These are phyloP conservation scores for Tenualosa ilisha DNA, from an alignment of 2,797 vertebrate species.

Conservation along the genomic window DNA sequence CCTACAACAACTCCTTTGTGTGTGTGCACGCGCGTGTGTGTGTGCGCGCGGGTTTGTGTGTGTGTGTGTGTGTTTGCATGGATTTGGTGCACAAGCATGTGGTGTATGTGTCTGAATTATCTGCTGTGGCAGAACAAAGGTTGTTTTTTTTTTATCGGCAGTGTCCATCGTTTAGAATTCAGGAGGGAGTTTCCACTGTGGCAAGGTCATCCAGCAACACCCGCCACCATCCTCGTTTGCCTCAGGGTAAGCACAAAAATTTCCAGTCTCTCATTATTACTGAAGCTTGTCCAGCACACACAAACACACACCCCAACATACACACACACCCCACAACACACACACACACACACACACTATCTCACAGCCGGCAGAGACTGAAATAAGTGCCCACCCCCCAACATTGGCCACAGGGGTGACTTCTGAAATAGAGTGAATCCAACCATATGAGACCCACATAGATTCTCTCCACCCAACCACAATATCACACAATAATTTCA, in stretches of 20 bases:
- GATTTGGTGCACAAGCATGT: not conserved
- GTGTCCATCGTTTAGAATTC: constrained; percentile 12
- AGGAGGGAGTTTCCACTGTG: not conserved
- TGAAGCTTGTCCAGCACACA: constrained; percentile 13
- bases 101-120: not conserved
- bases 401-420: not conserved
- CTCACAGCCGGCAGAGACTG: not conserved
- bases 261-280: constrained; percentile 16
- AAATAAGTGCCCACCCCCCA: not conserved
- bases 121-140: not conserved
- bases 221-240: not conserved
- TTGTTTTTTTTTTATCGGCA: constrained; percentile 1
- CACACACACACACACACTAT: not conserved
- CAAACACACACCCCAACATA: not conserved
- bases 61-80: not conserved
- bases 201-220: constrained; percentile 6
- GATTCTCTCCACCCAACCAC: not conserved
- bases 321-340: not conserved
- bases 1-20: not conserved
- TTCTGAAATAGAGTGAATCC: not conserved
- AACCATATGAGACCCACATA: not conserved
- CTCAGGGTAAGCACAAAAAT: not conserved
- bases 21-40: not conserved
- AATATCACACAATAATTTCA: not conserved
- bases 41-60: not conserved